Percentiles rank a stretch among this genome's conserved stretches.
Conservation (phyloP, 2,797 vertebrate species). For the Cetoscarus ocellatus region DNA sequence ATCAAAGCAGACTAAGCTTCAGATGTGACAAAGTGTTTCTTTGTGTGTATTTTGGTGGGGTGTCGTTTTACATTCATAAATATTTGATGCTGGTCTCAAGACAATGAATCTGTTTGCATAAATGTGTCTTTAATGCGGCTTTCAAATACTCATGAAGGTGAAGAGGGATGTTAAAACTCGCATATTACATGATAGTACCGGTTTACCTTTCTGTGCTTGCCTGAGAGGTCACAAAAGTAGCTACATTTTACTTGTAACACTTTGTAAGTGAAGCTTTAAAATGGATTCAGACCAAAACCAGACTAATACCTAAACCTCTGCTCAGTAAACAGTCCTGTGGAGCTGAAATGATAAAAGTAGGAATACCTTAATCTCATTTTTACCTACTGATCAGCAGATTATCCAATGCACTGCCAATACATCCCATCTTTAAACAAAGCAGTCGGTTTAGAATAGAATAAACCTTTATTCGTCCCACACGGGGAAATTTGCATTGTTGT, state of each 20-base stretch:
- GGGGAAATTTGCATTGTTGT: too few relatives aligned
- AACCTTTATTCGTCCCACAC: too few relatives aligned
- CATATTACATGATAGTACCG: conserved; percentile 18
- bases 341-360: conserved; percentile 1
- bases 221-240: conserved; percentile 20
- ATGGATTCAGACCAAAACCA: conserved; percentile 16
- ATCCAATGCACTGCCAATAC: too few relatives aligned
- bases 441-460: too few relatives aligned
- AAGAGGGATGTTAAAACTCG: conserved; percentile 34
- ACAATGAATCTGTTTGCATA: conserved; percentile 1
- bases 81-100: conserved; percentile 11
- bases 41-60: conserved; percentile 8
- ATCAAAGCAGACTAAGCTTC: conserved; percentile 17
- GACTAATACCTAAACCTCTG: conserved; percentile 12
- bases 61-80: conserved; percentile 8
- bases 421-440: too few relatives aligned
- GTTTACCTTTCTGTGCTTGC: conserved; percentile 19
- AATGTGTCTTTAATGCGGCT: conserved; percentile 22
- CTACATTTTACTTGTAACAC: conserved; percentile 1
- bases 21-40: conserved; percentile 2
- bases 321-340: neutral
- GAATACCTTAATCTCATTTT: conserved; percentile 1
- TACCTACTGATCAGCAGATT: too few relatives aligned
- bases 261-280: conserved; percentile 17
- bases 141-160: conserved; percentile 12